A percentile compares a stretch with the other conserved stretches of the same genome.
phyloP scores from a whole-genome alignment of 1,140 invertebrate species.

The Dendroctonus ponderosae region DNA sequence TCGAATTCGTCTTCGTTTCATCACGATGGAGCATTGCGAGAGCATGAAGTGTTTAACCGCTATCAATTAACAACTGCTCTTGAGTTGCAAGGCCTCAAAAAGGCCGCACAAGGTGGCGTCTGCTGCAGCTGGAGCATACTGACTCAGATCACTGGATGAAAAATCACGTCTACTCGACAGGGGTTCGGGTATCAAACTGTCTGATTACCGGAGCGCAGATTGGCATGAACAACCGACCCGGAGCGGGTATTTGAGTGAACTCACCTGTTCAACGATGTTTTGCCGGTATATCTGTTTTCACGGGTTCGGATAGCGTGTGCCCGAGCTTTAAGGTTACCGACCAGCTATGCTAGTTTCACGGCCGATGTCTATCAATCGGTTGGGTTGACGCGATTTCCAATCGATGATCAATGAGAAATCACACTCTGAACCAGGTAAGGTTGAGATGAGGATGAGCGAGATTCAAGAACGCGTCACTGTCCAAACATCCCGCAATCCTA shows the following conservation, averaged over 20 bases:
- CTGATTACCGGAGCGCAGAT: conserved; percentile 1
- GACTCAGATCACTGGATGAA: too few species aligned
- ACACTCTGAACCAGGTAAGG: too few species aligned
- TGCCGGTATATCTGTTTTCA: conserved; percentile 29
- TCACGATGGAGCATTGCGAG: background rate
- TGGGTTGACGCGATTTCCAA: too few species aligned
- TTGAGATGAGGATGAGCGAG: too few species aligned
- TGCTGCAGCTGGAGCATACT: too few species aligned
- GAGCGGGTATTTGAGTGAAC: conserved; percentile 25
- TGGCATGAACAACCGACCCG: conserved; percentile 17
- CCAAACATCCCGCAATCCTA: too few species aligned
- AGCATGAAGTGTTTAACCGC: background rate
- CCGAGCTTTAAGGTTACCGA: conserved; percentile 19
- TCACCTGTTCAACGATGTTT: conserved; percentile 25
- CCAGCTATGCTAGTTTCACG: background rate
- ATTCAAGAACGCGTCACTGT: too few species aligned
- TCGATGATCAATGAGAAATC: too few species aligned
- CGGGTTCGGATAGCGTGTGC: conserved; percentile 24
- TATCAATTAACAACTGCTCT: background rate
- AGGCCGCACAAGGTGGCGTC: too few species aligned
- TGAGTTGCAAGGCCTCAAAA: too few species aligned
- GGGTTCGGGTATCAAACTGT: conserved; percentile 5
- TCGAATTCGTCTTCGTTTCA: background rate
- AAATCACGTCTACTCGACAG: too few species aligned
- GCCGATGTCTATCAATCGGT: background rate